Conservation (phyloP, 2,113 vertebrate genomes). For the Diadophis punctatus region DNA sequence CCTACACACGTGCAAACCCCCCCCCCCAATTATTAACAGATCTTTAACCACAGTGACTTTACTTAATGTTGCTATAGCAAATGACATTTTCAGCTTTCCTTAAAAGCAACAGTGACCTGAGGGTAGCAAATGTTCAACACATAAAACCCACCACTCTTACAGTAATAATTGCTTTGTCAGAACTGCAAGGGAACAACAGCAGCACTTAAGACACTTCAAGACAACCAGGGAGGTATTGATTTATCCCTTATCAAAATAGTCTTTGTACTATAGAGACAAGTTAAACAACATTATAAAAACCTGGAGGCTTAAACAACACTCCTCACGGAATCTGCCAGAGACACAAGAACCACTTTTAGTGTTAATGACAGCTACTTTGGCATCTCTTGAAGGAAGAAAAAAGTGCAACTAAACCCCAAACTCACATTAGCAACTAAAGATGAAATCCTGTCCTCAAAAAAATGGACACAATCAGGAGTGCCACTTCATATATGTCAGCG, state of each 20-base stretch:
- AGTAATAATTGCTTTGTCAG: conserved; percentile 83
- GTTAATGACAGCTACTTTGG: conserved; percentile 17
- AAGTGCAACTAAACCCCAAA: not conserved
- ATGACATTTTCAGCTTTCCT: conserved; percentile 83
- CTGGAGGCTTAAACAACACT: conserved; percentile 49
- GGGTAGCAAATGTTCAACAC: conserved; percentile 69
- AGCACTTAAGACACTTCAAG: conserved; percentile 89
- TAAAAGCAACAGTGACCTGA: conserved; percentile 77
- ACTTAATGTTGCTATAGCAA: conserved; percentile 77
- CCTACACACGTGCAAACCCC: accelerated
- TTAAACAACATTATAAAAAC: conserved; percentile 58
- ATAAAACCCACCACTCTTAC: conserved; percentile 71
- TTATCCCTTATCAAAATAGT: conserved; percentile 77
- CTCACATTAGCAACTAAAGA: conserved; percentile 25
- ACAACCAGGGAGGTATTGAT: conserved; percentile 85
- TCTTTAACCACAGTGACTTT: conserved; percentile 32
- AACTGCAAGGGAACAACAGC: conserved; percentile 79
- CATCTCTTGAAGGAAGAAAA: not conserved
- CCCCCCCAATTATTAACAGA: conserved; percentile 52
- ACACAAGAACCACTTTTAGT: not conserved
- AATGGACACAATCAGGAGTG: accelerated
- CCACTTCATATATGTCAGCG: not conserved
- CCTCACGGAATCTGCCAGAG: not conserved
- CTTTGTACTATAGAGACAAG: conserved; percentile 53
- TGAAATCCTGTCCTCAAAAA: not conserved